A percentile compares a stretch with the other conserved stretches of the same genome.
Evolutionary conservation across 2,113 vertebrate genomes (phyloP).

Genomic region (Leucoraja erinaceus): DNA sequence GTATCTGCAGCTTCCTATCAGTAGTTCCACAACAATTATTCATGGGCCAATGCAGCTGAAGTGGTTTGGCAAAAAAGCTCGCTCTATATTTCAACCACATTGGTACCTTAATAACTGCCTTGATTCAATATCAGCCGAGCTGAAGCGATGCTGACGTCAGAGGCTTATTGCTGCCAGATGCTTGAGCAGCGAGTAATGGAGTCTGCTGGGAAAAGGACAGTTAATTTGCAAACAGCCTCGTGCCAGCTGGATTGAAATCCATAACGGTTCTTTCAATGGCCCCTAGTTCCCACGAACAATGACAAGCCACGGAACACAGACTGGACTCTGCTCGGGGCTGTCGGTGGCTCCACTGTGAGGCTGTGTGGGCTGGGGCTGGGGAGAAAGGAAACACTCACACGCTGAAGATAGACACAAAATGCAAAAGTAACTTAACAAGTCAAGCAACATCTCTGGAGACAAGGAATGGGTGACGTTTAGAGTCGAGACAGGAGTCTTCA

Average conservation of each 20-base stretch:
- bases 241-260: background rate
- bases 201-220: slow-evolving; percentile 11
- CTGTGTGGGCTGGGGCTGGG: background rate
- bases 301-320: background rate
- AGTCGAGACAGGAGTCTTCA: too few relatives aligned
- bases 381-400: background rate
- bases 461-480: too few relatives aligned
- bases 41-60: slow-evolving; percentile 23
- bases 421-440: too few relatives aligned
- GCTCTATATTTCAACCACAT: background rate
- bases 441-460: too few relatives aligned
- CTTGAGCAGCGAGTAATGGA: background rate
- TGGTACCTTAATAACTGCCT: background rate
- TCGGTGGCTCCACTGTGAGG: too few relatives aligned
- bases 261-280: background rate
- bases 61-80: background rate
- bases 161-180: slow-evolving; percentile 30
- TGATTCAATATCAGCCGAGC: background rate
- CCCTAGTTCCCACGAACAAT: background rate
- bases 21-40: background rate
- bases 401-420: too few relatives aligned
- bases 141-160: slow-evolving; percentile 1
- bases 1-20: background rate
- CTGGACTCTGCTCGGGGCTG: background rate
- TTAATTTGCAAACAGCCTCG: background rate